Evolutionary conservation across 2,888 invertebrate genomes (phyloP).

Genomic region (Nomada flava): DNA sequence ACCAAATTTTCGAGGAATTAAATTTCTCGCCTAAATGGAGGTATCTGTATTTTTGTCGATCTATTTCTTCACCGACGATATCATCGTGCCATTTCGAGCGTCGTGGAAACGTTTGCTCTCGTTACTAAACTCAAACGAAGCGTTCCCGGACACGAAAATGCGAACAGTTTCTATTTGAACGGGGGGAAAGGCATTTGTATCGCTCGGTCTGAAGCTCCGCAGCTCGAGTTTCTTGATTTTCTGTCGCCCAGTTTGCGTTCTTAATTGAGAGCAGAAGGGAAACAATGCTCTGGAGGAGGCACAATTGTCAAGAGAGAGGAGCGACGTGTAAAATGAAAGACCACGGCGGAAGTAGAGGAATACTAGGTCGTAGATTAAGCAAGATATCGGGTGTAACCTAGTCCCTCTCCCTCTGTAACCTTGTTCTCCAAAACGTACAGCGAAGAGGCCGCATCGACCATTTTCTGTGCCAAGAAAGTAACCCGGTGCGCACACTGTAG

Average conservation of each 20-base stretch:
- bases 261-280: slow-evolving; percentile 50
- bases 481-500: slow-evolving; percentile 34
- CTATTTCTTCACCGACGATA: slow-evolving; percentile 67
- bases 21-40: too few relatives aligned
- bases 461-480: slow-evolving; percentile 42
- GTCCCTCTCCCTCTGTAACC: slow-evolving; percentile 23
- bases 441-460: slow-evolving; percentile 37
- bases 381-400: slow-evolving; percentile 54
- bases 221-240: slow-evolving; percentile 39
- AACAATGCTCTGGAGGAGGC: slow-evolving; percentile 39
- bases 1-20: too few relatives aligned
- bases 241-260: slow-evolving; percentile 41
- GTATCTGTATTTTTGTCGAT: slow-evolving; percentile 29
- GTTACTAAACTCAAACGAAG: neutral
- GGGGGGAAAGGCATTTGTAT: slow-evolving; percentile 39
- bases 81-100: slow-evolving; percentile 57
- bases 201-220: slow-evolving; percentile 22
- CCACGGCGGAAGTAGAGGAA: slow-evolving; percentile 28
- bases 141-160: slow-evolving; percentile 7
- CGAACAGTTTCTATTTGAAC: slow-evolving; percentile 10
- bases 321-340: slow-evolving; percentile 31
- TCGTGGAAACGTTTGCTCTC: neutral
- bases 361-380: slow-evolving; percentile 46
- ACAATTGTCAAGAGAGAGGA: slow-evolving; percentile 7
- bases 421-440: neutral